Evolutionary conservation across 2,888 invertebrate species (phyloP).

Genomic region (Leptopterna dolabrata): DNA sequence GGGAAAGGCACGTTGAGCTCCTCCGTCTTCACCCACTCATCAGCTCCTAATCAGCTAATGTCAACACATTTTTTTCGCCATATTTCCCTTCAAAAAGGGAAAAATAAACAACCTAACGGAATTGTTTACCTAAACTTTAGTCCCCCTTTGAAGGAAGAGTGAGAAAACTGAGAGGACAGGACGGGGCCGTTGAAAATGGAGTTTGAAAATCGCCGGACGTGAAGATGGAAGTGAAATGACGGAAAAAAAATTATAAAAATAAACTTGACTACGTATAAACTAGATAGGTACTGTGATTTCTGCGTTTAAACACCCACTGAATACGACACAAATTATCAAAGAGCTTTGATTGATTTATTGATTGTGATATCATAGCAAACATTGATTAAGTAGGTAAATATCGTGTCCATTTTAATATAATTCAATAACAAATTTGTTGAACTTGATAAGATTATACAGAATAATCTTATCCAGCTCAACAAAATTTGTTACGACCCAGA

Average conservation of each 20-base stretch:
- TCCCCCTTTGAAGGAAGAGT: not conserved
- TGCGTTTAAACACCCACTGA: not conserved
- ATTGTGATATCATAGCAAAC: too few relatives aligned
- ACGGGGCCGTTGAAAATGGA: not conserved
- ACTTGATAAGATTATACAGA: too few relatives aligned
- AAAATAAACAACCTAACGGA: constrained; percentile 20
- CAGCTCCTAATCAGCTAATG: constrained; percentile 57
- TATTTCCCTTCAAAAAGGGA: constrained; percentile 25
- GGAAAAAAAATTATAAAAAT: not conserved
- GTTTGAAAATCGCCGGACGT: not conserved
- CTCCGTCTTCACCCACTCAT: constrained; percentile 23
- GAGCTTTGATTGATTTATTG: not conserved
- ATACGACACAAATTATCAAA: not conserved
- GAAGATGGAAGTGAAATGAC: constrained; percentile 4
- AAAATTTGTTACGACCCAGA: too few relatives aligned
- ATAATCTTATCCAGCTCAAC: too few relatives aligned
- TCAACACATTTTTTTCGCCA: constrained; percentile 53
- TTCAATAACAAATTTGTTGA: too few relatives aligned
- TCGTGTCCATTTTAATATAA: too few relatives aligned
- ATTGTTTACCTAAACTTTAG: not conserved
- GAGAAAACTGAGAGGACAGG: not conserved
- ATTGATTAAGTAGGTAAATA: too few relatives aligned
- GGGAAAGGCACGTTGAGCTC: not conserved
- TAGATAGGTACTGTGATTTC: not conserved
- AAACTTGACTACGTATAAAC: not conserved